Conservation (phyloP, 2,888 invertebrate genomes). For the Agonopterix alstromeriana region DNA sequence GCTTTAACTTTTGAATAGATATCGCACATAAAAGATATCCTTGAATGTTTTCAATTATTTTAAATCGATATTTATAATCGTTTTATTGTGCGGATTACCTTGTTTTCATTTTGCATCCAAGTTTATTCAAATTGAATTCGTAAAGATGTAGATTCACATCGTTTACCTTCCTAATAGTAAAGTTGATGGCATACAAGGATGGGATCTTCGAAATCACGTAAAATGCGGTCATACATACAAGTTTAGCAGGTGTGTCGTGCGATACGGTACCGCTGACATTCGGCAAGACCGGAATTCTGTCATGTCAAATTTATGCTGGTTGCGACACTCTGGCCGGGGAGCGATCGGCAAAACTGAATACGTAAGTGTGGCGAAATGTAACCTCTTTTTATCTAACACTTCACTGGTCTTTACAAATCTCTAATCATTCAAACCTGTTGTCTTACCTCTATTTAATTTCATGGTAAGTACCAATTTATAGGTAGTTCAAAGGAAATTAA, state of each 20-base stretch:
- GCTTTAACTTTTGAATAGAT: too few species aligned
- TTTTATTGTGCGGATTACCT: too few species aligned
- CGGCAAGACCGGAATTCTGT: conserved; percentile 41
- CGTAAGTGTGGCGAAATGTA: conserved; percentile 35
- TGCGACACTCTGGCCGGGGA: conserved; percentile 25
- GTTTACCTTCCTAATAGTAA: background rate
- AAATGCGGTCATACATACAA: conserved; percentile 18
- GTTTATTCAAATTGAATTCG: too few species aligned
- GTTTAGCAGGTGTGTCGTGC: conserved; percentile 26
- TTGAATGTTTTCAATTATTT: too few species aligned
- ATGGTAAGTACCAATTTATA: background rate
- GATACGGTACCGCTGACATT: conserved; percentile 27
- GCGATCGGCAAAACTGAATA: conserved; percentile 26
- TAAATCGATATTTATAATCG: too few species aligned
- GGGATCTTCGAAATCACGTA: conserved; percentile 21
- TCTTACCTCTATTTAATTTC: background rate
- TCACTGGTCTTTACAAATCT: conserved; percentile 11
- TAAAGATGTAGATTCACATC: too few species aligned
- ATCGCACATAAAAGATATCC: too few species aligned
- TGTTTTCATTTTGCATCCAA: too few species aligned
- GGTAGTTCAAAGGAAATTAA: background rate
- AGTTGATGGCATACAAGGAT: conserved; percentile 12
- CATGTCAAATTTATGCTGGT: conserved; percentile 36
- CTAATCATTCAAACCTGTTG: background rate
- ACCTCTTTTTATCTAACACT: conserved; percentile 27